Conservation (phyloP, 2,797 vertebrate species). For the Manis javanica region DNA sequence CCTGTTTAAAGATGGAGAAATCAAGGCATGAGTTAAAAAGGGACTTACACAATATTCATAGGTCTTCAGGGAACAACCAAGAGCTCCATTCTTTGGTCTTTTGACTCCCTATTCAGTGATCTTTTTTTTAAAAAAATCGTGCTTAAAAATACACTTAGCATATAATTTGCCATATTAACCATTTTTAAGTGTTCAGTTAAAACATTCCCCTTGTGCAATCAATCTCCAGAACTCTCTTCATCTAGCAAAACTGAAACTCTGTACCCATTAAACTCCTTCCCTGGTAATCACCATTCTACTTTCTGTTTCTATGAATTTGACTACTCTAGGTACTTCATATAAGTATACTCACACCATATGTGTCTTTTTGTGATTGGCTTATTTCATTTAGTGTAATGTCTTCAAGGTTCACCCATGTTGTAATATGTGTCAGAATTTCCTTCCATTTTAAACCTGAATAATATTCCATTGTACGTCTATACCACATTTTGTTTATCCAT, state of each 20-base stretch:
- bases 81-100: not conserved
- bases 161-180: not conserved
- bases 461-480: not conserved
- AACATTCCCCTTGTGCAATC: not conserved
- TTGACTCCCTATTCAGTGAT: not conserved
- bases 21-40: not conserved
- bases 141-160: slow-evolving; percentile 7
- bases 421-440: not conserved
- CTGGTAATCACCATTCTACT: not conserved
- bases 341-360: not conserved
- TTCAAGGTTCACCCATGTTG: not conserved
- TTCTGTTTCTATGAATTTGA: not conserved
- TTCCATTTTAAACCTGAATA: slow-evolving; percentile 37
- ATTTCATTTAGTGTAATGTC: not conserved
- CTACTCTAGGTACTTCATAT: not conserved
- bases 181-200: not conserved
- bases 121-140: not conserved
- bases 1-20: slow-evolving; percentile 35
- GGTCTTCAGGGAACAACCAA: not conserved
- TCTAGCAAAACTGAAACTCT: slow-evolving; percentile 42
- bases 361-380: slow-evolving; percentile 23
- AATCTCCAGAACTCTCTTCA: not conserved
- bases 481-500: slow-evolving; percentile 2
- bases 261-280: not conserved
- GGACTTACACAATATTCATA: not conserved